phyloP scores from a whole-genome alignment of 92 coral and sea anemone species.

The Montipora capitata region DNA sequence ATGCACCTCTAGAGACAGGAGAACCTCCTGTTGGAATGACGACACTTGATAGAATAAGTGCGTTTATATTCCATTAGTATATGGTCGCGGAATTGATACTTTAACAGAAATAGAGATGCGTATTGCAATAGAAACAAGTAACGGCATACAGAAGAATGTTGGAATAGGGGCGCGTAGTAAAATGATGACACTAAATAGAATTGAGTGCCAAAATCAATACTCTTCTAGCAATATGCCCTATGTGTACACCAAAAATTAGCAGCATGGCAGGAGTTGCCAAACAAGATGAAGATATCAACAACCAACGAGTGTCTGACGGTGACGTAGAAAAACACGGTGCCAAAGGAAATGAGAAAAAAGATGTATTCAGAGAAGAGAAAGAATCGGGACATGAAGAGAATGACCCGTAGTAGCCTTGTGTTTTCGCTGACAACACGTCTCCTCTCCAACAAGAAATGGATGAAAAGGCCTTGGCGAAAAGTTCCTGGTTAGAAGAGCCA shows the following conservation, averaged over 20 bases:
- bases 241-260: too few relatives aligned
- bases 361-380: neutral
- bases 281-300: too few relatives aligned
- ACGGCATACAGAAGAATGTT: neutral
- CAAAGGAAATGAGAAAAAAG: neutral
- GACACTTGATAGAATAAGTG: neutral
- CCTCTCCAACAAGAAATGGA: neutral
- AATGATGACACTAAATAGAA: too few relatives aligned
- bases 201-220: too few relatives aligned
- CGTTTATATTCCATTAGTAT: neutral
- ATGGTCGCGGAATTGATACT: neutral
- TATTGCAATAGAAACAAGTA: conserved; percentile 9
- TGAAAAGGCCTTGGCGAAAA: too few relatives aligned
- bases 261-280: too few relatives aligned
- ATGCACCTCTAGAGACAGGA: too few relatives aligned
- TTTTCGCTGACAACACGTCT: neutral
- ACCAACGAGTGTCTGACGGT: too few relatives aligned
- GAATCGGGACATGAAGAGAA: conserved; percentile 9
- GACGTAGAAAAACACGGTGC: neutral
- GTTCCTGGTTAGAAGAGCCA: neutral
- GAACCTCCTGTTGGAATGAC: neutral
- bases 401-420: neutral
- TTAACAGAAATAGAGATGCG: too few relatives aligned
- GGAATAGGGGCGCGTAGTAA: too few relatives aligned
- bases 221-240: too few relatives aligned